These are phyloP conservation scores for Phaenicophaeus curvirostris DNA, from an alignment of 2,797 vertebrate genomes.

Conservation along the genomic window DNA sequence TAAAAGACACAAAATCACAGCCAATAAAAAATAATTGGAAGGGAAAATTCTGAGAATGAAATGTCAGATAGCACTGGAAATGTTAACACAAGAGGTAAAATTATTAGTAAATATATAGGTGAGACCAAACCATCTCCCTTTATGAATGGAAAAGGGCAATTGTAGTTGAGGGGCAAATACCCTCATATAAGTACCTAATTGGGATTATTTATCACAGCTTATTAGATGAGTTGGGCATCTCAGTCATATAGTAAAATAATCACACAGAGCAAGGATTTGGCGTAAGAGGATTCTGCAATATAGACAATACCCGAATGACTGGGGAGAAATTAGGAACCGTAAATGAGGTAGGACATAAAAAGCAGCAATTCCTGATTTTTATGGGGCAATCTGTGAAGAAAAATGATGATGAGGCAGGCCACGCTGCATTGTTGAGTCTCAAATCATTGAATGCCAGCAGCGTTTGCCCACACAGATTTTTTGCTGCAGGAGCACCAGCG, in stretches of 20 bases:
- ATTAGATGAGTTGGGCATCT: neutral
- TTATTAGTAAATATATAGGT: neutral
- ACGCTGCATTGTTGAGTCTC: neutral
- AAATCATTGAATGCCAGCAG: neutral
- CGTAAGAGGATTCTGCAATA: neutral
- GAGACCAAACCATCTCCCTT: neutral
- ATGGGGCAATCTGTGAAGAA: neutral
- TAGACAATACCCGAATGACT: fast-evolving
- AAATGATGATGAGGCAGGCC: neutral
- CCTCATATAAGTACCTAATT: neutral
- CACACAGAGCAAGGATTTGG: neutral
- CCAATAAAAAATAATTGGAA: slow-evolving; percentile 35
- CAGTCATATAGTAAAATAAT: neutral
- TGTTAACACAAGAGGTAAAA: neutral
- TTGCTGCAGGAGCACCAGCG: neutral
- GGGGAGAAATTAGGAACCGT: neutral
- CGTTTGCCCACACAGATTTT: fast-evolving
- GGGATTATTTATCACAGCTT: neutral
- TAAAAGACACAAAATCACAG: slow-evolving; percentile 17
- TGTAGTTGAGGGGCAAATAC: neutral
- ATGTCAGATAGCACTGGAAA: slow-evolving; percentile 38
- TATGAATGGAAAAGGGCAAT: neutral
- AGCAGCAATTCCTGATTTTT: neutral
- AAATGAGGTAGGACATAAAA: neutral
- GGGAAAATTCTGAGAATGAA: slow-evolving; percentile 5